Conservation (phyloP, 1,140 invertebrate genomes). For the Andricus grossulariae region DNA sequence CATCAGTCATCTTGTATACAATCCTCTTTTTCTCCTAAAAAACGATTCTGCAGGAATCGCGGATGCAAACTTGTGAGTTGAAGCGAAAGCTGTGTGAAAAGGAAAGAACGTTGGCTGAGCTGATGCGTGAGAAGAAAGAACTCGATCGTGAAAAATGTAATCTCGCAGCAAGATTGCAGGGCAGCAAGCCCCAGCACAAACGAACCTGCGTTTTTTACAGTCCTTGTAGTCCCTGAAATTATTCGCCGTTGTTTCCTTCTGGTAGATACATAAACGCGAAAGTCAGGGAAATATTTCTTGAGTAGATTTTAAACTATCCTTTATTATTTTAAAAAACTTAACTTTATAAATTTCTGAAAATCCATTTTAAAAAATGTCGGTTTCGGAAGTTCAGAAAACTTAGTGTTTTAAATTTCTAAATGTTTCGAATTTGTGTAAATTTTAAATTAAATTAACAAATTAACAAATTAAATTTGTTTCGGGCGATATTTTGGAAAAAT, state of each 20-base stretch:
- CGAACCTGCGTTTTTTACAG: slow-evolving; percentile 54
- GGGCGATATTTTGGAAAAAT: no score
- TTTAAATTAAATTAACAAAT: no score
- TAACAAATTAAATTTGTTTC: no score
- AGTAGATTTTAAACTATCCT: no score
- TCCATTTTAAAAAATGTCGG: no score
- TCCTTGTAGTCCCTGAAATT: slow-evolving; percentile 42
- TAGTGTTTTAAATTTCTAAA: no score
- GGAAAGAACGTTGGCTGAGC: slow-evolving; percentile 68
- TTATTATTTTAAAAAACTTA: slow-evolving; percentile 42
- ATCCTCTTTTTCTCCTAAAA: no score
- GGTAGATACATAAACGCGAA: not conserved
- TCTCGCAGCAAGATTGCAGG: slow-evolving; percentile 68
- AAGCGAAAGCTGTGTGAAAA: slow-evolving; percentile 67
- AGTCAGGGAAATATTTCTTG: slow-evolving; percentile 38
- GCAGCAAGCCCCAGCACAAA: slow-evolving; percentile 51
- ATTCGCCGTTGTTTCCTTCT: slow-evolving; percentile 26
- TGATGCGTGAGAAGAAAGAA: slow-evolving; percentile 71
- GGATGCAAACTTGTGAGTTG: slow-evolving; percentile 60
- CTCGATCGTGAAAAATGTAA: slow-evolving; percentile 70
- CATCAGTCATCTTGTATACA: no score
- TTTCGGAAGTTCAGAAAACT: no score
- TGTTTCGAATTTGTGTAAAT: no score
- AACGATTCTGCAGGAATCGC: no score
- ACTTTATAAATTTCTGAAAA: no score